Conservation (phyloP, 2,113 vertebrate genomes). For the Nothocercus julius region DNA sequence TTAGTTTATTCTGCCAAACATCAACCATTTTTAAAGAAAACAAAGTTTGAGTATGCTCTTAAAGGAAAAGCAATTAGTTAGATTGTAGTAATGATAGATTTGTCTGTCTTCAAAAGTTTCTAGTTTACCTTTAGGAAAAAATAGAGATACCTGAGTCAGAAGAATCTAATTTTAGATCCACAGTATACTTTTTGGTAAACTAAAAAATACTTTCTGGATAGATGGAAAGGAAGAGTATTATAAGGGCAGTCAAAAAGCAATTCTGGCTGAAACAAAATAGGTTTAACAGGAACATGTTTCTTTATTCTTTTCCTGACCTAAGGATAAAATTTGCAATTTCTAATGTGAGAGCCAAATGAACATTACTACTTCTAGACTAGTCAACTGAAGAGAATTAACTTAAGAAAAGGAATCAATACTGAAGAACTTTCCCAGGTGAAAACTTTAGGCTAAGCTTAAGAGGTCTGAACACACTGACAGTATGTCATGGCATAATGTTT, state of each 20-base stretch:
- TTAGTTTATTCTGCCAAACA: neutral
- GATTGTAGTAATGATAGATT: neutral
- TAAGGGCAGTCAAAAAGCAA: neutral
- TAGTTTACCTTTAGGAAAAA: neutral
- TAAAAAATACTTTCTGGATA: neutral
- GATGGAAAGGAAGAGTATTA: neutral
- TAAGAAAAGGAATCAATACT: neutral
- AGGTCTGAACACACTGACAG: neutral
- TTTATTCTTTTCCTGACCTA: neutral
- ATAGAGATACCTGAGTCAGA: neutral
- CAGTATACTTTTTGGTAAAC: neutral
- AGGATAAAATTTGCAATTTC: neutral
- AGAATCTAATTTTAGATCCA: neutral
- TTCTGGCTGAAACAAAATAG: neutral
- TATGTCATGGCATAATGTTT: neutral
- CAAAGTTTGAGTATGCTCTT: neutral
- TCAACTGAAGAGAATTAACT: neutral
- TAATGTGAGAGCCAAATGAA: neutral
- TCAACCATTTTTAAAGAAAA: neutral
- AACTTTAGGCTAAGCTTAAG: neutral
- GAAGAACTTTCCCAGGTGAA: neutral
- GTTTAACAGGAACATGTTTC: neutral
- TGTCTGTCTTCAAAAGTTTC: neutral
- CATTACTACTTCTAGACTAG: neutral
- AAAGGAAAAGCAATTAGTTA: neutral